Base-by-base conservation (phyloP, 2,888 invertebrate genomes). In the Zootermopsis nevadensis region DNA sequence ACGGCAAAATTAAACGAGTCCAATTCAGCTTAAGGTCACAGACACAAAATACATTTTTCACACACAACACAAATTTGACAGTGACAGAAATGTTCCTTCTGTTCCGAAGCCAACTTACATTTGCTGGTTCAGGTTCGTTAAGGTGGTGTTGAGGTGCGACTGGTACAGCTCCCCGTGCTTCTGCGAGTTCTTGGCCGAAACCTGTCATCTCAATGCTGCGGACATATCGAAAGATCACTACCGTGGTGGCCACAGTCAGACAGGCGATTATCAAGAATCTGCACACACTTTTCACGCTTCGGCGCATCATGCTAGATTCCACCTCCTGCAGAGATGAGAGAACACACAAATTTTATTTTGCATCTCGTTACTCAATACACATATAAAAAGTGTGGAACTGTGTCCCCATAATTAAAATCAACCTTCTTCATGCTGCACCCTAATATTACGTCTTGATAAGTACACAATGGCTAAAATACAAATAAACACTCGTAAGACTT, bases 211-310 rank as follows among this genome's bases (percentile, higher is more conserved):
- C 85, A n/a, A 84, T 83, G 30, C 82, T 84, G 33, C 86, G 85
- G 3, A 86, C 85, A 72, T 85, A 84, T 55, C 85, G 85, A 83
- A 86, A 87, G 31, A 87, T 82, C 12, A 87, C 80, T 24, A 86
- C 86, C 12, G 87, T 87, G 1, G 86, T 80, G 19, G 85, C 33
- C 24, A 86, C 85, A 24, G 87, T 87, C 15, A 85, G 72, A 7
- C 85, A 81, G 42, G 86, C 82, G 2, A 86, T 84, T 35, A 86
- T 33, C 77, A 86, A 79, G 83, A 86, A 87, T 67, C 86, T 87
- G 8, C 84, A 82, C 72, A 86, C 72, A 42, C 86, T 86, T 86
- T 86, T 87, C 27, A 87, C 81, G 86, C 86, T 86, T 53, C 86
- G 83, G 83, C 85, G 84, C 87, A 87, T 87, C 35, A 55, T 55